Conservation (phyloP, 2,113 vertebrate genomes). For the Geococcyx californianus region DNA sequence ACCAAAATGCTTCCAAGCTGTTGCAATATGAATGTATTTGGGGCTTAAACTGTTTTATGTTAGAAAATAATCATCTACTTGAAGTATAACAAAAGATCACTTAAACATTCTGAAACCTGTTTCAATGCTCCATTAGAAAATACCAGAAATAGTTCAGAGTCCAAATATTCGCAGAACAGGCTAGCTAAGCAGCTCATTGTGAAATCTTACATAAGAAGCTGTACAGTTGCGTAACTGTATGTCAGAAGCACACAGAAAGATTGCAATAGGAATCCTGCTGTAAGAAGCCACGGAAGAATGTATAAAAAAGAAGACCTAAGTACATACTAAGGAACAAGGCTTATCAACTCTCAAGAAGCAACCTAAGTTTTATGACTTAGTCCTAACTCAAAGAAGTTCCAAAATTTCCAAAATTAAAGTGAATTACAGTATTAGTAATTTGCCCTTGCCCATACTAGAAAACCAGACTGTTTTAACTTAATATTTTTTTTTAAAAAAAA, state of each 20-base stretch:
- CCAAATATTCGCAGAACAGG: neutral
- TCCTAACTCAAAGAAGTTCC: neutral
- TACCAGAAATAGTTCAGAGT: neutral
- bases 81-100: neutral
- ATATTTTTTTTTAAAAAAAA: neutral
- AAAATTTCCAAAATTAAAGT: neutral
- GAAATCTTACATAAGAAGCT: neutral
- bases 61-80: neutral
- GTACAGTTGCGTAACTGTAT: neutral
- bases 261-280: neutral
- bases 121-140: neutral
- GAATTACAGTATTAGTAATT: neutral
- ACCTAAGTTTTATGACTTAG: neutral
- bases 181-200: neutral
- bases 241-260: neutral
- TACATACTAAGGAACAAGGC: neutral
- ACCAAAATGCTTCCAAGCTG: neutral
- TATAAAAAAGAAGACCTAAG: neutral
- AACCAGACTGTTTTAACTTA: neutral
- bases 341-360: neutral
- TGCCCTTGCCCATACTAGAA: neutral
- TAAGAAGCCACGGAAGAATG: neutral
- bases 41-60: neutral
- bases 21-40: neutral
- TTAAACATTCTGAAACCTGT: neutral